Evolutionary conservation across 2,113 vertebrate species (phyloP).

Genomic region (Bubo bubo): DNA sequence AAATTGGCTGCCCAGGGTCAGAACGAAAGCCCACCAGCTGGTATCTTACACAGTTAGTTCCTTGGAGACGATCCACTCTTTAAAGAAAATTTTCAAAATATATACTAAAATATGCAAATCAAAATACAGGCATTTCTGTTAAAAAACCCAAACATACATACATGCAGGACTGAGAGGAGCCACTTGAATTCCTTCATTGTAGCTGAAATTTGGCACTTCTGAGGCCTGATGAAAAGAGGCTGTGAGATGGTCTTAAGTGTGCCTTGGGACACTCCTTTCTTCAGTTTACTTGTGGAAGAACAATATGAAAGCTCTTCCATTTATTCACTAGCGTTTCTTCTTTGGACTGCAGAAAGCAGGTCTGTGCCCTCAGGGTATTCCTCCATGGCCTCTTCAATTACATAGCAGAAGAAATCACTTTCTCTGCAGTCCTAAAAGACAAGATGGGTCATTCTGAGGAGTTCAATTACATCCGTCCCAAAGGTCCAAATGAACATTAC

Average conservation of each 20-base stretch:
- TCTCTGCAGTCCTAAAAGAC: background rate
- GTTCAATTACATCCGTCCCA: background rate
- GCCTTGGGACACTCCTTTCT: background rate
- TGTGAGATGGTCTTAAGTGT: background rate
- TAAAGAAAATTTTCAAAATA: background rate
- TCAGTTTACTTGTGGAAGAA: background rate
- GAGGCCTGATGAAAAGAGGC: background rate
- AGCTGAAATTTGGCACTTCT: background rate
- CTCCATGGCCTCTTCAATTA: background rate
- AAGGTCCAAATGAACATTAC: background rate
- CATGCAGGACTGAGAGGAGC: background rate
- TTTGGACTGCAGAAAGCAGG: background rate
- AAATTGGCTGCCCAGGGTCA: background rate
- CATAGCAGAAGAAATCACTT: background rate
- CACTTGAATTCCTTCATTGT: background rate
- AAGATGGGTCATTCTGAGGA: background rate
- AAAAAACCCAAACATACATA: background rate
- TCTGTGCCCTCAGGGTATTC: background rate
- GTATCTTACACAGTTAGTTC: background rate
- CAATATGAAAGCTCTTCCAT: background rate
- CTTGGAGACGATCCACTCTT: background rate
- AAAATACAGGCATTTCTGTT: background rate
- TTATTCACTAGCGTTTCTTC: background rate
- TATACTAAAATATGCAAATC: background rate
- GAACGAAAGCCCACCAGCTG: background rate